Evolutionary conservation across 2,888 invertebrate genomes (phyloP).

Genomic region (Erebia epiphron): DNA sequence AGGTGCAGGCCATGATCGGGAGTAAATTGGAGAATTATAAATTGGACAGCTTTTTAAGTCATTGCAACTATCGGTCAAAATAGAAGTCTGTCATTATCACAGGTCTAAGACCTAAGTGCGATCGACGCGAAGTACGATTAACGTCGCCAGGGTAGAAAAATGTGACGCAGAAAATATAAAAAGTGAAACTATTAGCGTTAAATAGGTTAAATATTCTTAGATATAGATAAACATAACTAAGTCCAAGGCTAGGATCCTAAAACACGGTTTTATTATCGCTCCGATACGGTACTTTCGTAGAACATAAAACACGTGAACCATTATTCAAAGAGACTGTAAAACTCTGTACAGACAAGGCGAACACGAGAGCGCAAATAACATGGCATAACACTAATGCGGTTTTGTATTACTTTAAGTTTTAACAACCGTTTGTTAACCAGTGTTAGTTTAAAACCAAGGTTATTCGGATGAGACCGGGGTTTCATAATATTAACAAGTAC

Average conservation of each 20-base stretch:
- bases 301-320: conserved; percentile 14
- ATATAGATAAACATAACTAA: neutral
- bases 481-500: neutral
- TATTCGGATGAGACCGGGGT: neutral
- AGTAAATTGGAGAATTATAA: too few relatives aligned
- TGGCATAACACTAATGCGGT: neutral
- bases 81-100: neutral
- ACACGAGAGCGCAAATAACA: conserved; percentile 1
- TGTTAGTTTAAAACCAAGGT: conserved; percentile 3
- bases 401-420: neutral
- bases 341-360: conserved; percentile 8
- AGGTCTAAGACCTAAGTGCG: neutral
- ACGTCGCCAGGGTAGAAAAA: too few relatives aligned
- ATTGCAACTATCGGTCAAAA: neutral
- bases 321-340: conserved; percentile 19
- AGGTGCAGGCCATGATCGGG: too few relatives aligned
- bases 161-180: neutral
- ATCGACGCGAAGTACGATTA: too few relatives aligned
- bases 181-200: neutral
- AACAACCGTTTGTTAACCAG: neutral
- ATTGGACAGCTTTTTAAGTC: neutral
- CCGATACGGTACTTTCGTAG: conserved; percentile 15
- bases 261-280: conserved; percentile 13
- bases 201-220: neutral
- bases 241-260: conserved; percentile 6